Conservation (phyloP, 2,113 vertebrate genomes). For the Astur gentilis region DNA sequence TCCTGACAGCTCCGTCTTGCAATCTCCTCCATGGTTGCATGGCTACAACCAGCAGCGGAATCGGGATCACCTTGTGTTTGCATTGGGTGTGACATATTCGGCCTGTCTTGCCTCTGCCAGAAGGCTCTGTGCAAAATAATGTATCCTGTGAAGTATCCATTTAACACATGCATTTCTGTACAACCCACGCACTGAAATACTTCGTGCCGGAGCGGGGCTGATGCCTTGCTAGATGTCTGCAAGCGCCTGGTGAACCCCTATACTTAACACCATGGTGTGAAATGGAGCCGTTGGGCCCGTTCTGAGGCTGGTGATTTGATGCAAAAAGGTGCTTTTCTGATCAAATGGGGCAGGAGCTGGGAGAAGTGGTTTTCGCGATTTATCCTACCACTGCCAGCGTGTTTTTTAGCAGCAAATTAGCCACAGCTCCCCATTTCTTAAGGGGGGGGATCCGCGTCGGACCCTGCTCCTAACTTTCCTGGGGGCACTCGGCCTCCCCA, state of each 20-base stretch:
- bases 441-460: rapidly evolving
- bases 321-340: background rate
- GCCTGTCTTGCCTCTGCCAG: background rate
- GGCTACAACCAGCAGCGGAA: background rate
- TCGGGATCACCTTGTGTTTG: background rate
- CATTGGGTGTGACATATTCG: background rate
- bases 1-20: rapidly evolving
- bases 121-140: background rate
- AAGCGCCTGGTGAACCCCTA: rapidly evolving
- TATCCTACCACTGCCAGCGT: no score
- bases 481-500: rapidly evolving
- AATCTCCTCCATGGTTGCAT: background rate
- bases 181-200: background rate
- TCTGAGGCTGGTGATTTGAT: background rate
- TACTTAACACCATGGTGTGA: rapidly evolving
- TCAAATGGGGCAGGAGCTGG: rapidly evolving
- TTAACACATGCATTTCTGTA: background rate
- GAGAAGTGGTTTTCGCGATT: background rate
- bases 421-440: background rate
- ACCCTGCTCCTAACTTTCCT: background rate
- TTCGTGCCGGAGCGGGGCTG: background rate
- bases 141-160: background rate
- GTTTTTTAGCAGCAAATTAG: background rate
- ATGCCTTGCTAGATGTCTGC: rapidly evolving
- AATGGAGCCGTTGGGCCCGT: rapidly evolving